phyloP scores from a whole-genome alignment of 2,888 invertebrate genomes.

The Callyntrura guangdongensis region DNA sequence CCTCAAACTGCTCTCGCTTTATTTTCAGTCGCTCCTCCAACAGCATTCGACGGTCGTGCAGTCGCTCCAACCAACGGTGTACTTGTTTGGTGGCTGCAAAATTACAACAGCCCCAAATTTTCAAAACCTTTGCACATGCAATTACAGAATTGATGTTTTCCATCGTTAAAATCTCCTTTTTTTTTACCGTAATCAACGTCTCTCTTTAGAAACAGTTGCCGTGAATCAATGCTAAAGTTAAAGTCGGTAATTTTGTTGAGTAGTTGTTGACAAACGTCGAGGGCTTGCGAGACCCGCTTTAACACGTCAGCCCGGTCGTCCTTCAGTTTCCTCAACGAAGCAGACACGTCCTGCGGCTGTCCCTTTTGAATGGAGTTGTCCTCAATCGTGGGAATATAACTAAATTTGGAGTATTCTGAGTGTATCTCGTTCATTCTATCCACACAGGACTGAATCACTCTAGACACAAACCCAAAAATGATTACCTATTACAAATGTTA shows the following conservation, averaged over 20 bases:
- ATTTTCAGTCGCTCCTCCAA: conserved; percentile 90
- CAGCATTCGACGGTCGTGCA: conserved; percentile 91
- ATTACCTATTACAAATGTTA: not conserved
- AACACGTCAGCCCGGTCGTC: conserved; percentile 76
- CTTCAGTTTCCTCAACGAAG: conserved; percentile 72
- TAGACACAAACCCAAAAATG: conserved; percentile 10
- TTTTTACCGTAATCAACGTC: conserved; percentile 79
- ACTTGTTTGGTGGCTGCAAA: conserved; percentile 89
- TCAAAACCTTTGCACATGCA: conserved; percentile 18
- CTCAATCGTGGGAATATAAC: conserved; percentile 69
- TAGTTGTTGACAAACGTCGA: conserved; percentile 79
- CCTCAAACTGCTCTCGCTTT: conserved; percentile 92
- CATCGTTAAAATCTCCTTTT: conserved; percentile 27
- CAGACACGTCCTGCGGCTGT: conserved; percentile 60
- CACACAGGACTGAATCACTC: conserved; percentile 69
- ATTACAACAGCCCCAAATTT: not conserved
- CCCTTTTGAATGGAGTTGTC: conserved; percentile 37
- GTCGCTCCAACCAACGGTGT: conserved; percentile 91
- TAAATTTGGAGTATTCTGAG: conserved; percentile 78
- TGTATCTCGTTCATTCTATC: conserved; percentile 79
- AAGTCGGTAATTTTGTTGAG: conserved; percentile 78
- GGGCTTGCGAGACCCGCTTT: conserved; percentile 70
- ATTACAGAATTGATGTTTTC: no score
- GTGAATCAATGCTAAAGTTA: conserved; percentile 79
- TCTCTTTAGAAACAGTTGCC: conserved; percentile 77